Evolutionary conservation across 37 sponge, comb jelly and placozoan genomes (phyloP).

Genomic region (Aplysina aerophoba): DNA sequence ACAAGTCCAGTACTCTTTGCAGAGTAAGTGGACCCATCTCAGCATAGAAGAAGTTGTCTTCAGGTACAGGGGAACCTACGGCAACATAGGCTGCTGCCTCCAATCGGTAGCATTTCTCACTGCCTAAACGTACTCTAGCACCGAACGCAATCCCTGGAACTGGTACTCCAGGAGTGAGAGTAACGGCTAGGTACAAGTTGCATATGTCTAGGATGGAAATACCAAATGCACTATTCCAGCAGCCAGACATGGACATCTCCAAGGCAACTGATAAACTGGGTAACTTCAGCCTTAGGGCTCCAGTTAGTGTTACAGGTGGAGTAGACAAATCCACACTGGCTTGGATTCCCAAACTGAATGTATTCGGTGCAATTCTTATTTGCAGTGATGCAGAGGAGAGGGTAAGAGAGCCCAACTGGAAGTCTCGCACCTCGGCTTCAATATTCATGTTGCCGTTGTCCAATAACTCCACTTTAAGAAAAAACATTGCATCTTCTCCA

Average conservation of each 20-base stretch:
- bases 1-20: constrained; percentile 19
- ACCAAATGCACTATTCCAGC: constrained; percentile 43
- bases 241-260: constrained; percentile 39
- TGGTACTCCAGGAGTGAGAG: constrained; percentile 31
- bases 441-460: background rate
- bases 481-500: constrained; percentile 23
- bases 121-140: constrained; percentile 20
- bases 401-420: constrained; percentile 18
- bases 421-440: background rate
- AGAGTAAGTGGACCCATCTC: constrained; percentile 20
- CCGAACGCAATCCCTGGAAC: constrained; percentile 41
- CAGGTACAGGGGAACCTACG: background rate
- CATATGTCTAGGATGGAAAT: constrained; percentile 19
- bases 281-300: background rate
- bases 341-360: constrained; percentile 6
- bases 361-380: background rate
- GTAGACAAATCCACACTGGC: constrained; percentile 8
- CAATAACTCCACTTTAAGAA: constrained; percentile 7
- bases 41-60: constrained; percentile 44
- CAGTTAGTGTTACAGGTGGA: constrained; percentile 27
- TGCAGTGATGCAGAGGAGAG: constrained; percentile 19
- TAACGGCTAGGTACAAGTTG: background rate
- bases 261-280: background rate
- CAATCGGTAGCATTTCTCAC: background rate
- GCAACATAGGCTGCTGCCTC: constrained; percentile 25